A percentile compares a stretch with the other conserved stretches of the same genome.
phyloP scores from a whole-genome alignment of 2,113 vertebrate genomes.

The Pleuronectes platessa region DNA sequence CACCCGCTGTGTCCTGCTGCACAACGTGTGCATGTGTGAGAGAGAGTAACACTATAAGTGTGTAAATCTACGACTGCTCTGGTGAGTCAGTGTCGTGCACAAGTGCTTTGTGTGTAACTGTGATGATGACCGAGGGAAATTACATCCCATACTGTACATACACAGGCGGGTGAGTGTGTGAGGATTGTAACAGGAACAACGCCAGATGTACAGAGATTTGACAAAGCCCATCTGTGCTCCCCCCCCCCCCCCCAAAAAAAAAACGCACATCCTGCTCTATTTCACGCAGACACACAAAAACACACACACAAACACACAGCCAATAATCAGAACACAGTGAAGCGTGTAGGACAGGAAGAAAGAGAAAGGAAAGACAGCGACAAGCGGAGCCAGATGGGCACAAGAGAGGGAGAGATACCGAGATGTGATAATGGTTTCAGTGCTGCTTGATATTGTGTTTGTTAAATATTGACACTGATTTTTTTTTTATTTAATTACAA shows the following conservation, averaged over 20 bases:
- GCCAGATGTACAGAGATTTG: slow-evolving; percentile 75
- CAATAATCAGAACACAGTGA: slow-evolving; percentile 73
- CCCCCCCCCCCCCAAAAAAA: slow-evolving; percentile 37
- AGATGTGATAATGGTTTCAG: slow-evolving; percentile 41
- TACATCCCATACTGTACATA: not conserved
- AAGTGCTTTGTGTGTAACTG: not conserved
- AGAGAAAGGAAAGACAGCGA: slow-evolving; percentile 21
- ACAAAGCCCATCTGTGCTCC: slow-evolving; percentile 75
- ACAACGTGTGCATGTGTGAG: slow-evolving; percentile 55
- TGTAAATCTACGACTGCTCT: not conserved
- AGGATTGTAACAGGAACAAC: slow-evolving; percentile 52
- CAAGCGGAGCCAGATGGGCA: slow-evolving; percentile 47
- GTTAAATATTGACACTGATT: slow-evolving; percentile 51
- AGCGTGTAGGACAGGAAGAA: slow-evolving; percentile 65
- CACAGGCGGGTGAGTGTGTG: slow-evolving; percentile 18
- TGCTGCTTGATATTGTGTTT: slow-evolving; percentile 41
- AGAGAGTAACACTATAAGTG: slow-evolving; percentile 3
- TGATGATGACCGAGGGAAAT: not conserved
- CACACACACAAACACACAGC: slow-evolving; percentile 40
- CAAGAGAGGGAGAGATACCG: slow-evolving; percentile 28
- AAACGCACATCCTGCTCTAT: slow-evolving; percentile 58
- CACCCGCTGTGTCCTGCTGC: slow-evolving; percentile 70
- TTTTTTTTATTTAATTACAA: slow-evolving; percentile 46
- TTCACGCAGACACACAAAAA: slow-evolving; percentile 48
- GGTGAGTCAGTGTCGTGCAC: not conserved